Evolutionary conservation across 2,888 invertebrate species (phyloP), one percentile per base, ranked within the genome.

Genomic region (Sphecodes monilicornis): DNA sequence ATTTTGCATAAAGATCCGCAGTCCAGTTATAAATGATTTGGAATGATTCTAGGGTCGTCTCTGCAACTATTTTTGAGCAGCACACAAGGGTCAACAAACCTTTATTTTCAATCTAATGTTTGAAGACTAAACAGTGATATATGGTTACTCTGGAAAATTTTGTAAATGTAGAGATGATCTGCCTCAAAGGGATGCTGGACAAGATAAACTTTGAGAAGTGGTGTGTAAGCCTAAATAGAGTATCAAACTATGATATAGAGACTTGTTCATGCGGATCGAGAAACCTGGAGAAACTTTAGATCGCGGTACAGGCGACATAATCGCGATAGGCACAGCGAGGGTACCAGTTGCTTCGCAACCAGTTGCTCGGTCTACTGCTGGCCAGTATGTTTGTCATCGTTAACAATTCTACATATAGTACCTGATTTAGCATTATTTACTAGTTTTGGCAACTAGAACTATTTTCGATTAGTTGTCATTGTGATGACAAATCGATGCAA

Each of bases 331-430:
- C 71, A 70, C 69, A 76, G 46, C 69, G 75, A 75, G 66, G 76
- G 78, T 89, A 92, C 92, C 90, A 92, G 92, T 93, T 93, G 93
- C 93, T 91, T 91, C 91, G 90, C 92, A 91, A 93, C 93, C 90
- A 93, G 93, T 93, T 93, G 92, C 93, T 91, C 80, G 74, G 78
- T 57, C 46, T 26, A 50, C 73, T 73, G 79, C 36, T 80, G 71
- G 77, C 54, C 26, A n/a, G 75, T 73, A 46, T 68, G 64, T 29
- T 54, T n/a, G 46, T 36, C 36, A 32, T 50, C 46, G 46, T 50
- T 50, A 50, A 50, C 50, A 50, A 50, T 22, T 46, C 6, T 1
- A 46, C 46, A 39, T 6, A 8, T 39, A 39, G 39, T 8, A 5
- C 39, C 6, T 8, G 39, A 6, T 39, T 8, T 39, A 39, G 39